Evolutionary conservation across 2,888 invertebrate species (phyloP), one percentile per base, ranked within the genome.

Genomic region (Chrysolina oricalcia): DNA sequence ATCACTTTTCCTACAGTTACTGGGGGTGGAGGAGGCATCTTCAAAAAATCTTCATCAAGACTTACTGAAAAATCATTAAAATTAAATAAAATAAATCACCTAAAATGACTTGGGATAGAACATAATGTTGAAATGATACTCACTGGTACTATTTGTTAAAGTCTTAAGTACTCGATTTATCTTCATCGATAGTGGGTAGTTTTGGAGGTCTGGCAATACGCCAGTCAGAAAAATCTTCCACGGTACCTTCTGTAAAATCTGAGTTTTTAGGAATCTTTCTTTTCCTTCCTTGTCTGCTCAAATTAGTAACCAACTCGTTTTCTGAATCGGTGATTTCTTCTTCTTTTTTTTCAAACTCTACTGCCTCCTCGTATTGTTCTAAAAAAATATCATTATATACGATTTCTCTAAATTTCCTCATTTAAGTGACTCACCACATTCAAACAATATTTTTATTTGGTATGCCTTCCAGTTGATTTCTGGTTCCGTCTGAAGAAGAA

Each of bases 261-360:
- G 11, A 64, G 64, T 64, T 64, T 64, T 64, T 64, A 10, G 64
- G 64, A 56, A 21, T 69, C 46, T 69, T 69, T 56, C 46, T 59
- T 69, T 69, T 56, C 59, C 59, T 43, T 40, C 59, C 59, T 40
- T 43, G 64, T 64, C 64, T 64, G 64, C 64, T 64, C 17, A 64
- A 64, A 64, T 64, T n/a, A 64, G 35, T 43, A 64, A n/a, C 17
- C 19, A 43, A 5, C 41, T 64, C 64, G 35, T 64, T 64, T 62
- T 64, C 43, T 43, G 69, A 69, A 23, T 69, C 69, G 1, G 69
- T 59, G 21, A 59, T 59, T 69, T 56, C 5, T 56, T 41, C 59
- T 48, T 69, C n/a, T 41, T 56, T 69, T 69, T 69, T 69, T 69
- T 69, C 69, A 41, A 59, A 69, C 41, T 69, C 59, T 59, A 59